These are phyloP conservation scores for Suricata suricatta DNA, from an alignment of 2,113 vertebrate genomes.

Conservation along the genomic window DNA sequence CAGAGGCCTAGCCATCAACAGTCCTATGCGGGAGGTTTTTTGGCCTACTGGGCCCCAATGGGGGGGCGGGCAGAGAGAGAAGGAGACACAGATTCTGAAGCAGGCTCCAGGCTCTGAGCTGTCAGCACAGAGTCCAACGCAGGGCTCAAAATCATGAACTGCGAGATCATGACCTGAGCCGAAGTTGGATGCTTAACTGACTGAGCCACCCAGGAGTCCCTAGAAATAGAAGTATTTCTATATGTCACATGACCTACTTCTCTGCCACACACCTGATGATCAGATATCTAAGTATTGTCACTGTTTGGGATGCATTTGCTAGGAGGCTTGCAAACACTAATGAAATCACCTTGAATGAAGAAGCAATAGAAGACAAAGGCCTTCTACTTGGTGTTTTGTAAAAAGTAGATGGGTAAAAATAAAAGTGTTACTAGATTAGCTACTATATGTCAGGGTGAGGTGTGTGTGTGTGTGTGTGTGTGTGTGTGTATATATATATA, in stretches of 20 bases:
- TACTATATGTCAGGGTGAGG: background rate
- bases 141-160: too few species aligned
- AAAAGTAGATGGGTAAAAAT: constrained; percentile 28
- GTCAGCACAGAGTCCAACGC: too few species aligned
- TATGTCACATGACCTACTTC: background rate
- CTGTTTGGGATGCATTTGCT: background rate
- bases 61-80: too few species aligned
- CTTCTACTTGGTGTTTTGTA: constrained; percentile 19
- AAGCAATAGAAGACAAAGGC: background rate
- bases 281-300: constrained; percentile 44
- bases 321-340: constrained; percentile 27
- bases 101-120: too few species aligned
- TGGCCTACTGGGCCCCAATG: too few species aligned
- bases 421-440: background rate
- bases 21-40: too few species aligned
- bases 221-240: background rate
- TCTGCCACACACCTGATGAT: background rate
- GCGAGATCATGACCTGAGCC: too few species aligned
- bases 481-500: background rate
- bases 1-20: too few species aligned
- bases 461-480: too few species aligned
- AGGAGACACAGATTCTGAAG: too few species aligned
- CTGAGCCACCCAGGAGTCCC: too few species aligned
- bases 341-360: background rate
- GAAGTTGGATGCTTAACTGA: too few species aligned